Percentiles rank a stretch among this genome's conserved stretches.
These are phyloP conservation scores for Pseudorhiza aurosa DNA, from an alignment of 30 jellyfish, hydroid and myxozoan genomes.

Conservation along the genomic window DNA sequence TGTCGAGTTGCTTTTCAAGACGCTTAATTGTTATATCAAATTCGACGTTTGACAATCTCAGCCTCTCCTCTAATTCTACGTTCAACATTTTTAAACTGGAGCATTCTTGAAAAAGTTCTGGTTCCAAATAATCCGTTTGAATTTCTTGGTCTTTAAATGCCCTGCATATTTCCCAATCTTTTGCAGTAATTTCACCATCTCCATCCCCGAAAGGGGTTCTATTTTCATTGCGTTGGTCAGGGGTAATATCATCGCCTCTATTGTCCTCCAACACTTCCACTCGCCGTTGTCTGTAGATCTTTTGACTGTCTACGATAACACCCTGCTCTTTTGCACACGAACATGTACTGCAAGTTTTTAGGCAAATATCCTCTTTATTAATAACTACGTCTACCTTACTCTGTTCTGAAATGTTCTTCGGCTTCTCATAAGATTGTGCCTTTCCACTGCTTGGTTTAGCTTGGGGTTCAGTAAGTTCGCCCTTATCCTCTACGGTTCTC, in stretches of 20 bases:
- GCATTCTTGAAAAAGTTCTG: conserved; percentile 14
- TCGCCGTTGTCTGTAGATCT: conserved; percentile 15
- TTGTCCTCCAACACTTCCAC: conserved; percentile 5
- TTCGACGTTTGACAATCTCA: background rate
- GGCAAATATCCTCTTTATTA: background rate
- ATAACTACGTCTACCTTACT: background rate
- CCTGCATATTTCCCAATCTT: background rate
- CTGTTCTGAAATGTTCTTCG: background rate
- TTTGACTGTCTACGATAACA: background rate
- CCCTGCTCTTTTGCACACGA: conserved; percentile 15
- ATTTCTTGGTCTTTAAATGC: conserved; percentile 23
- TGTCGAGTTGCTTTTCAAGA: conserved; percentile 24
- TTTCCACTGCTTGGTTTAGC: too few relatives aligned
- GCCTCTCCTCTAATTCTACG: conserved; percentile 11
- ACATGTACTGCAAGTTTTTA: conserved; percentile 5
- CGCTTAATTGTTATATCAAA: conserved; percentile 23
- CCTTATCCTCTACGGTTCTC: background rate
- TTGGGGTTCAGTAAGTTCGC: too few relatives aligned
- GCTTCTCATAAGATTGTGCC: too few relatives aligned
- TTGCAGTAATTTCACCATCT: background rate
- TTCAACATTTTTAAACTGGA: conserved; percentile 6
- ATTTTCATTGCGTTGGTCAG: conserved; percentile 7
- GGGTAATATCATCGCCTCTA: conserved; percentile 3
- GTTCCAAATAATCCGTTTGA: background rate
- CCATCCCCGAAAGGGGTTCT: background rate